Evolutionary conservation across 2,797 vertebrate genomes (phyloP).

Genomic region (Ambastaia sidthimunki): DNA sequence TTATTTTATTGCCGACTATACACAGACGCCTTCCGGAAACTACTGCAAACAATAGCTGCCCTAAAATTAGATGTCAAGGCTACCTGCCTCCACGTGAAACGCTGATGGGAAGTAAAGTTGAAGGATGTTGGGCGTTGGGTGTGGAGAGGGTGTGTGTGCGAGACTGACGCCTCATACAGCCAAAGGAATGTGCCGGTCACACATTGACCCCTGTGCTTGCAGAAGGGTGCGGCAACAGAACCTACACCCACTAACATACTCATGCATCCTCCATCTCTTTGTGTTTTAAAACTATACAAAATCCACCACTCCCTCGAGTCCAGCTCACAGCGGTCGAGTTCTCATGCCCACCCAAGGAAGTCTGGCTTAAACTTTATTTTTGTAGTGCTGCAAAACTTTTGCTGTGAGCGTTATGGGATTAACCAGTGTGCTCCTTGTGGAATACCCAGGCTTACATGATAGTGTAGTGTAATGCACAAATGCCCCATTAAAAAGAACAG

Average conservation of each 20-base stretch:
- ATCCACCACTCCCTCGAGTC: conserved; percentile 63
- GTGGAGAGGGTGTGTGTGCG: conserved; percentile 56
- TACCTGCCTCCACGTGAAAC: conserved; percentile 52
- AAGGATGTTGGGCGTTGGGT: conserved; percentile 41
- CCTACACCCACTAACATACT: conserved; percentile 43
- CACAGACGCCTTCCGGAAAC: conserved; percentile 51
- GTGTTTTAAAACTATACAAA: conserved; percentile 65
- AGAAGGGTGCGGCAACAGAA: conserved; percentile 50
- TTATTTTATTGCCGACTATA: conserved; percentile 60
- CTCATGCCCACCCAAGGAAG: conserved; percentile 45
- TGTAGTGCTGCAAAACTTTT: background rate
- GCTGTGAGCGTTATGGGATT: background rate
- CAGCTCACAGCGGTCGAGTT: conserved; percentile 57
- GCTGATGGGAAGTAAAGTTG: conserved; percentile 50
- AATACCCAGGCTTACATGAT: conserved; percentile 27
- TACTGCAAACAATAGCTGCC: conserved; percentile 61
- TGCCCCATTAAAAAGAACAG: conserved; percentile 70
- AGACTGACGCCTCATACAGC: conserved; percentile 48
- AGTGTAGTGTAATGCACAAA: conserved; percentile 58
- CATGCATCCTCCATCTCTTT: conserved; percentile 56
- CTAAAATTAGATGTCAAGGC: conserved; percentile 69
- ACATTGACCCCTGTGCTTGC: conserved; percentile 52
- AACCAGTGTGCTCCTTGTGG: background rate
- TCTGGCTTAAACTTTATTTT: conserved; percentile 21
- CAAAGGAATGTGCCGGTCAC: conserved; percentile 56